Base-by-base conservation (phyloP, 2,113 vertebrate species). In the Oryctolagus cuniculus region DNA sequence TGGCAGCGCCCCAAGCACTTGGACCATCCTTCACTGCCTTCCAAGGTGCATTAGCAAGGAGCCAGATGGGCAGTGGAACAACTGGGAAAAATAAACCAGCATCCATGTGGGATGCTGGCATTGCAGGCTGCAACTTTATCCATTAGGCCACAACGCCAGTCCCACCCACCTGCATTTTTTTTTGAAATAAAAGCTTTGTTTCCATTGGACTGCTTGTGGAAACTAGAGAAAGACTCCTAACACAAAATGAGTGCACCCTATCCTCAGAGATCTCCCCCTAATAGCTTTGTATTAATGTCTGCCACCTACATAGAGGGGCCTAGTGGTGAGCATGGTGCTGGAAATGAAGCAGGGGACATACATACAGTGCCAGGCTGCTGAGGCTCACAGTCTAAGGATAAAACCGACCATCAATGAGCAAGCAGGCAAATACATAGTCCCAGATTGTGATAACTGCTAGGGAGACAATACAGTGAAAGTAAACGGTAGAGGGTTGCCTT, bases 121-220 rank as follows among this genome's bases (percentile, higher is more conserved):
- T 58, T 58, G 19, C 55, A 15, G 15, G 15, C 19, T 15, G 55
- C 55, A 58, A 19, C 55, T 58, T 58, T 58, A 58, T 19, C 15
- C 55, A 58, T 58, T 58, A 16, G 19, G 55, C 55, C 15, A 58
- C 55, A 58, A 58, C 19, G 55, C 55, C 19, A 19, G 13, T 19
- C 55, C 13, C 88, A 49, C 36, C 8, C 0, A 1, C 19, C 4
- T 13, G 8, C 6, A 61, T 80, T 70, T 89, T 73, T 92, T 92
- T 24, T 15, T 22, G n/a, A 89, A 88, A 55, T 61, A 72, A 94
- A 93, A 87, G 0, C 27, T 88, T 89, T 84, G 16, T 64, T 85
- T 29, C 9, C 49, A 73, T 85, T 80, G 25, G 55, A 94, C 58
- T 74, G 17, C 31, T 73, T 29, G 10, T 78, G 53, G 63, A 44